A percentile compares a stretch with the other conserved stretches of the same genome.
These are phyloP conservation scores for Poecile atricapillus DNA, from an alignment of 2,113 vertebrate genomes.

Conservation along the genomic window DNA sequence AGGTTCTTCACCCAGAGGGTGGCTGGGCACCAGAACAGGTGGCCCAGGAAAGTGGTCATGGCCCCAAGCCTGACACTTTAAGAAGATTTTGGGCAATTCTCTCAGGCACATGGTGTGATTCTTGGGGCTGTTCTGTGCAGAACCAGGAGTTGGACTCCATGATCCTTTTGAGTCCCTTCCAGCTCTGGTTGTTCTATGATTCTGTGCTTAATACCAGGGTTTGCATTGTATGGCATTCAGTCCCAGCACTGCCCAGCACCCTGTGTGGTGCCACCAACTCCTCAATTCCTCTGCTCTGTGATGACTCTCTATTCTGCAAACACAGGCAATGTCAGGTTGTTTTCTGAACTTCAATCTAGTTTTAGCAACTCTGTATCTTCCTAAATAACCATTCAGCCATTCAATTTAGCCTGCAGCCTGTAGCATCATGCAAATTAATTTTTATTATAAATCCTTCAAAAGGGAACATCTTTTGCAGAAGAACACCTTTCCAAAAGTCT, in stretches of 20 bases:
- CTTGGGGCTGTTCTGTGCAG: background rate
- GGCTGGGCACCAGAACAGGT: background rate
- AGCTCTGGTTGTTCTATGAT: background rate
- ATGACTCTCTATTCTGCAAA: background rate
- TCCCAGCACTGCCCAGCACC: background rate
- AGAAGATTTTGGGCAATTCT: background rate
- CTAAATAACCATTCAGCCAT: background rate
- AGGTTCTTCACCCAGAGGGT: background rate
- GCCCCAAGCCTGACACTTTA: background rate
- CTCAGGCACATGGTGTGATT: background rate
- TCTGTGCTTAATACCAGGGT: background rate
- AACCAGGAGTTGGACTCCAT: background rate
- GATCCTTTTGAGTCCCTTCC: background rate
- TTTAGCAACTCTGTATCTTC: background rate
- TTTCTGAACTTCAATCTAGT: background rate
- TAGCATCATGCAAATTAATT: background rate
- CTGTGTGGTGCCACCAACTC: rapidly evolving
- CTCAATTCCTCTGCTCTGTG: background rate
- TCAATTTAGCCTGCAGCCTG: background rate
- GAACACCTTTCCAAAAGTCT: background rate
- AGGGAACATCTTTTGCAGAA: background rate
- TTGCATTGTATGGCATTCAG: background rate
- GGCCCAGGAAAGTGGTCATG: background rate
- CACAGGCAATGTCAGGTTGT: rapidly evolving
- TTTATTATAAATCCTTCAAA: background rate